Evolutionary conservation across 2,797 vertebrate species (phyloP).

Genomic region (Urophycis tenuis): DNA sequence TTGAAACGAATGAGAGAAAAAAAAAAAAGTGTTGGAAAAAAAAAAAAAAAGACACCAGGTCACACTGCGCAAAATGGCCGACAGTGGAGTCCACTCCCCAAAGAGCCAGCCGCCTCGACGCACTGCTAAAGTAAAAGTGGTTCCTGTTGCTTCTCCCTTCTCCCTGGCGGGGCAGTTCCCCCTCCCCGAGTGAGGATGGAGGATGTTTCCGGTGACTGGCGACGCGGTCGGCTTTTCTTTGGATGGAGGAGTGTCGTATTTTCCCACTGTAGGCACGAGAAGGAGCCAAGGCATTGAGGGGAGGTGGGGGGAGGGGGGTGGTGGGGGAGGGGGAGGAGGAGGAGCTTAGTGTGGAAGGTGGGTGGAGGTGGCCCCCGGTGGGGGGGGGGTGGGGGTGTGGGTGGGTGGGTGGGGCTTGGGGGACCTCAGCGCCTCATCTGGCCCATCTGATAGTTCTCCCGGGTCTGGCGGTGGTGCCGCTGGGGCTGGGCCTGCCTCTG

Average conservation of each 20-base stretch:
- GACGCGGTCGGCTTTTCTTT: slow-evolving; percentile 87
- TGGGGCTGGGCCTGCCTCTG: slow-evolving; percentile 73
- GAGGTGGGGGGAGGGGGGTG: slow-evolving; percentile 24
- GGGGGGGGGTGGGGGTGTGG: background rate
- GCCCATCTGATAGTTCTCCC: slow-evolving; percentile 87
- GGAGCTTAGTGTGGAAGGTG: background rate
- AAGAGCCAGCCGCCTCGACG: slow-evolving; percentile 56
- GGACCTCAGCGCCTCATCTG: slow-evolving; percentile 79
- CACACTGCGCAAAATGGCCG: slow-evolving; percentile 61
- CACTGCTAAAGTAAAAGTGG: slow-evolving; percentile 15
- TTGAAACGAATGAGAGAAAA: slow-evolving; percentile 18
- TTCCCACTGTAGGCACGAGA: slow-evolving; percentile 98
- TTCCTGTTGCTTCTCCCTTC: slow-evolving; percentile 40
- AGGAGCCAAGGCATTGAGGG: slow-evolving; percentile 95
- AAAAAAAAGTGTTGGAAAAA: slow-evolving; percentile 28
- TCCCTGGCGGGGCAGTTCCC: background rate
- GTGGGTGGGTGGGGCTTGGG: slow-evolving; percentile 46
- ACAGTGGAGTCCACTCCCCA: slow-evolving; percentile 60
- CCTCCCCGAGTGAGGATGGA: slow-evolving; percentile 39
- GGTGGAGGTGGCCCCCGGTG: background rate
- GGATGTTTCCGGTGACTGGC: slow-evolving; percentile 72
- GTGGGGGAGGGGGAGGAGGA: background rate
- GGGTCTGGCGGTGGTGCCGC: slow-evolving; percentile 69
- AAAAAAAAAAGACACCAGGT: slow-evolving; percentile 44
- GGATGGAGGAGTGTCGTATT: slow-evolving; percentile 80